These are phyloP conservation scores for Gryllus longicercus DNA, from an alignment of 2,888 invertebrate species.

Conservation along the genomic window DNA sequence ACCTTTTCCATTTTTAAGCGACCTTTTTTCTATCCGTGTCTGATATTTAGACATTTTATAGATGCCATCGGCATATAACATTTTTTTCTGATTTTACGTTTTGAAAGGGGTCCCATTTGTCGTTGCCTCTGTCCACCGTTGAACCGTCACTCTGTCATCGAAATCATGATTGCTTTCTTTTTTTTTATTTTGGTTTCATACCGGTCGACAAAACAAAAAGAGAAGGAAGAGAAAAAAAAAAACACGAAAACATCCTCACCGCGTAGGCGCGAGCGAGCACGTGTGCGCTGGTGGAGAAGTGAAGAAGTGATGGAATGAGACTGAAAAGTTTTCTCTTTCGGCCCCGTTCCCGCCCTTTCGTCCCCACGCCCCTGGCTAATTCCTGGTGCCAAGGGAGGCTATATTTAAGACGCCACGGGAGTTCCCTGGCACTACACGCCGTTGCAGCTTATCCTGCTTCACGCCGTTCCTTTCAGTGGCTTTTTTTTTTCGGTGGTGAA, in stretches of 20 bases:
- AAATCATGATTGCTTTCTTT: no score
- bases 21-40: no score
- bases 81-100: no score
- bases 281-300: slow-evolving; percentile 17
- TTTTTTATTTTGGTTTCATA: no score
- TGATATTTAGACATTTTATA: no score
- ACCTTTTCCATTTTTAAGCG: no score
- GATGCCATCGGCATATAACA: no score
- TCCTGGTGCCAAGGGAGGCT: slow-evolving; percentile 28
- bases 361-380: slow-evolving; percentile 24
- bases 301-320: not conserved
- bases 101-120: no score
- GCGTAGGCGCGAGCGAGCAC: slow-evolving; percentile 1
- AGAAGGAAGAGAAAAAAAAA: no score
- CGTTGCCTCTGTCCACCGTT: no score
- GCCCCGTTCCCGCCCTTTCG: slow-evolving; percentile 19
- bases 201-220: no score
- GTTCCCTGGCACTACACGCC: slow-evolving; percentile 21
- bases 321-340: slow-evolving; percentile 18
- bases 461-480: not conserved
- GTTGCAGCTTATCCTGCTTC: slow-evolving; percentile 25
- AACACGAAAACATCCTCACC: not conserved
- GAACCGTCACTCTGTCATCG: no score
- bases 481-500: not conserved
- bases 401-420: slow-evolving; percentile 27